Conservation (phyloP, 2,888 invertebrate genomes). For the Agrotis clavis region DNA sequence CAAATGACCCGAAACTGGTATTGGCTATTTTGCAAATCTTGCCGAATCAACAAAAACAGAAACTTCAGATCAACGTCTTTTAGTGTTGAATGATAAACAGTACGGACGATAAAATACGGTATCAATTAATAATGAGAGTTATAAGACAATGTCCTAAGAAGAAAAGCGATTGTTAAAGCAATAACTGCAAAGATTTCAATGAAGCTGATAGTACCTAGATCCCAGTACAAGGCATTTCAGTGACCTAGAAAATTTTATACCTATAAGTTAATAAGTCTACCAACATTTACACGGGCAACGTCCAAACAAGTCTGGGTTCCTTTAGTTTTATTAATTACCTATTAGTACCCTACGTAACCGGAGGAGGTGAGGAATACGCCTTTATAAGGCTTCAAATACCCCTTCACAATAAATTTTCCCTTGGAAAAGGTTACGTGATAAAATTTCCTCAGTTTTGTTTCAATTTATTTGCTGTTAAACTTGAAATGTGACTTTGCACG, state of each 20-base stretch:
- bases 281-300: constrained; percentile 7
- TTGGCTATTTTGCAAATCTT: too few species aligned
- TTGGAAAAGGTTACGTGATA: constrained; percentile 27
- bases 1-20: too few species aligned
- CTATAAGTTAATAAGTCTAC: constrained; percentile 21
- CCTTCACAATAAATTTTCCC: constrained; percentile 26
- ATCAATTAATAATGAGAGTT: too few species aligned
- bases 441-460: constrained; percentile 14
- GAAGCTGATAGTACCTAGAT: too few species aligned
- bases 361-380: constrained; percentile 17
- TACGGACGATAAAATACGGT: too few species aligned
- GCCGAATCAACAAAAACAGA: too few species aligned
- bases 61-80: too few species aligned
- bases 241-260: constrained; percentile 17
- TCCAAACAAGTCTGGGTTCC: constrained; percentile 31
- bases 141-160: neutral
- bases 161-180: neutral
- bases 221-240: too few species aligned
- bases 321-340: constrained; percentile 53
- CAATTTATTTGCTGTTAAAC: constrained; percentile 16
- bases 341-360: constrained; percentile 44
- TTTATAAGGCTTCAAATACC: constrained; percentile 55
- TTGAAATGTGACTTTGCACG: constrained; percentile 31
- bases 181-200: neutral
- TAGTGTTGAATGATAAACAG: too few species aligned